These are phyloP conservation scores for Mercenaria mercenaria DNA, from an alignment of 1,140 invertebrate genomes.

Conservation along the genomic window DNA sequence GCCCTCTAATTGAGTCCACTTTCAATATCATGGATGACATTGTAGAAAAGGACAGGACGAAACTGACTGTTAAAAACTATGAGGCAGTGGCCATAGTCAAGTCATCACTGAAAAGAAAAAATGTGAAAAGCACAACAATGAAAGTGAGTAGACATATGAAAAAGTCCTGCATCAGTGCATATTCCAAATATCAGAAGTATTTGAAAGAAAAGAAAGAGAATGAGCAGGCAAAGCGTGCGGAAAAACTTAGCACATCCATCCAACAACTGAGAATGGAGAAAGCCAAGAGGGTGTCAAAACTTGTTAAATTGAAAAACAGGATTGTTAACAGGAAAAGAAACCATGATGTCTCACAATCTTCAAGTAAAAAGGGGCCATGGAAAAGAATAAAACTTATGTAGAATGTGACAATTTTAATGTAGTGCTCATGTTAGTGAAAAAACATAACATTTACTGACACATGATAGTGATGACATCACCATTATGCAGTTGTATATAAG, in stretches of 20 bases:
- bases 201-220: neutral
- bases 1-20: constrained; percentile 33
- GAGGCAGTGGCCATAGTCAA: constrained; percentile 39
- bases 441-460: neutral
- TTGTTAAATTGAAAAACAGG: constrained; percentile 26
- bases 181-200: neutral
- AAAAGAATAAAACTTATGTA: constrained; percentile 9
- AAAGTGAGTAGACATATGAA: neutral
- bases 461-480: neutral
- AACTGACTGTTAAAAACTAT: constrained; percentile 48
- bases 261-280: constrained; percentile 6
- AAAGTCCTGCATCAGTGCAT: neutral
- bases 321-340: neutral
- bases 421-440: neutral
- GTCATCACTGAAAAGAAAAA: constrained; percentile 26
- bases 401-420: neutral
- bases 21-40: constrained; percentile 69
- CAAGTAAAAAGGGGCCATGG: constrained; percentile 24
- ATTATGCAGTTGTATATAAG: neutral
- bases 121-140: neutral
- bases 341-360: neutral
- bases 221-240: constrained; percentile 20
- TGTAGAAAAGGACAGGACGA: constrained; percentile 53
- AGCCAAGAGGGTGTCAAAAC: constrained; percentile 28
- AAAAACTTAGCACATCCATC: constrained; percentile 17